These are phyloP conservation scores for Ennomos fuscantarius DNA, from an alignment of 2,888 invertebrate genomes.

Conservation along the genomic window DNA sequence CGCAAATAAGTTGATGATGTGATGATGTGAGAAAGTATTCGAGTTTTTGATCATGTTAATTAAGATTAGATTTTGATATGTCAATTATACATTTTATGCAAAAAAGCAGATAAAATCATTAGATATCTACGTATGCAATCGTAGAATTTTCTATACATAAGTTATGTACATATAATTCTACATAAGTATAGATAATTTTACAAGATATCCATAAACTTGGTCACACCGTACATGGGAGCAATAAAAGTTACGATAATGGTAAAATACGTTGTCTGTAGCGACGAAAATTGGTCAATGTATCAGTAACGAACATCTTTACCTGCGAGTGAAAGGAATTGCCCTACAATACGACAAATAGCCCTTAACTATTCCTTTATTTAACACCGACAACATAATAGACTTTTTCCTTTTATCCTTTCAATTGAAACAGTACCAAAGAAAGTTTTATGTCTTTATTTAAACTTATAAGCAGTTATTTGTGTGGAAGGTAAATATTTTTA, in stretches of 20 bases:
- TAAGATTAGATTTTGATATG: no score
- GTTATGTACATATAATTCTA: no score
- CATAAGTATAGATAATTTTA: no score
- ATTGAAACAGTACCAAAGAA: slow-evolving; percentile 48
- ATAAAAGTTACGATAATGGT: not conserved
- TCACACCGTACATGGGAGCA: not conserved
- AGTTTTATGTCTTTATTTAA: slow-evolving; percentile 50
- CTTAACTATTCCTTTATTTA: slow-evolving; percentile 19
- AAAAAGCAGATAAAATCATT: no score
- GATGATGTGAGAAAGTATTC: no score
- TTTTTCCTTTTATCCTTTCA: slow-evolving; percentile 25
- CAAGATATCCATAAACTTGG: not conserved
- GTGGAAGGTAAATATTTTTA: slow-evolving; percentile 60
- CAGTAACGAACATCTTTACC: slow-evolving; percentile 24
- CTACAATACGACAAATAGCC: slow-evolving; percentile 21
- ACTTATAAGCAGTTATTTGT: slow-evolving; percentile 41
- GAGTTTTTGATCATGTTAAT: no score
- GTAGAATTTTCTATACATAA: no score
- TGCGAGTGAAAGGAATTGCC: slow-evolving; percentile 21
- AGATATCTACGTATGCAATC: no score
- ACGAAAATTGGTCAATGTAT: slow-evolving; percentile 8
- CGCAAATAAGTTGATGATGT: no score
- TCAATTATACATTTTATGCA: no score
- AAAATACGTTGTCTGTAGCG: not conserved
- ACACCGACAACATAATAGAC: slow-evolving; percentile 28